Evolutionary conservation across 2,113 vertebrate genomes (phyloP), one percentile per base, ranked within the genome.

Genomic region (Pelusios castaneus): DNA sequence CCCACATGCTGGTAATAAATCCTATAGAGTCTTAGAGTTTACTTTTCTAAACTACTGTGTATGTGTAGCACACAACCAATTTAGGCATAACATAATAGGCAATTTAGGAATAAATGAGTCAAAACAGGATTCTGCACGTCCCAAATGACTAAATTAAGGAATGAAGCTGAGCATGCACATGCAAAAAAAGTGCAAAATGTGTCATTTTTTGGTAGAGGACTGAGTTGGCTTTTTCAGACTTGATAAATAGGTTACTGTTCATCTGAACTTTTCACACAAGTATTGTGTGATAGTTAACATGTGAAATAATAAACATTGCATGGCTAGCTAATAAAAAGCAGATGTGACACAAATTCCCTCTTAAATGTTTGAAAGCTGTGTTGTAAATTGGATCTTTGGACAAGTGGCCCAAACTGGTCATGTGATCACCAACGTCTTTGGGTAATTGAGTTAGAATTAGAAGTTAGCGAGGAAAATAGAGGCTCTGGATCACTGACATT

Each of bases 261-360:
- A 54, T 90, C 81, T 82, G 10, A 95, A 93, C 81, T 96, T 97
- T 93, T 97, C 95, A 85, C 95, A 95, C 91, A 92, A 96, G 92
- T 54, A 60, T 41, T 5, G 34, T 85, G 73, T 43, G 49, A 85
- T 88, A 94, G 88, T 88, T 95, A 94, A 87, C 93, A 88, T 81
- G 27, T 97, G 95, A 56, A 97, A 97, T 94, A 97, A 97, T 92
- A 98, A 97, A 96, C 91, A 95, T 1, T 19, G 80, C 89, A 63
- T 79, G 84, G 54, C 91, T 2, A 12, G 92, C 81, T 97, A 97
- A 98, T 95, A 94, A 76, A 31, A 92, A 96, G 88, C 97, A 97
- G 97, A 96, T 97, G 97, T 93, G 89, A 75, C 89, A 95, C 47
- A 96, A 93, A 94, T 97, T 91, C 85, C 91, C 90, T 58, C 52